A percentile compares a stretch with the other conserved stretches of the same genome.
Conservation (phyloP, 2,797 vertebrate genomes). For the Lycodopsis pacificus region DNA sequence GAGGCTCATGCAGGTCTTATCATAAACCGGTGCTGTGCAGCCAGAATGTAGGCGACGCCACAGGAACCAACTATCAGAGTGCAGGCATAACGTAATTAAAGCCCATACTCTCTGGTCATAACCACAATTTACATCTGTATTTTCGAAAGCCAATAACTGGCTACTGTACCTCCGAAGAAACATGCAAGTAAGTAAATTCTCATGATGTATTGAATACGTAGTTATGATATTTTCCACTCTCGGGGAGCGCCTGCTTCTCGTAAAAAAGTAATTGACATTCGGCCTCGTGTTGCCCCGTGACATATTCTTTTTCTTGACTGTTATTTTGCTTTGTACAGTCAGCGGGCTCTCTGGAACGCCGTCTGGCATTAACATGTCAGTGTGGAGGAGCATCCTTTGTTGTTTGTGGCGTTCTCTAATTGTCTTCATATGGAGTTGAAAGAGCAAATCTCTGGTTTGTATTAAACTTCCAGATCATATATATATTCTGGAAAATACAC, state of each 20-base stretch:
- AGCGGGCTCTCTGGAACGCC: constrained; percentile 20
- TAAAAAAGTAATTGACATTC: neutral
- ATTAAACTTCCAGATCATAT: constrained; percentile 56
- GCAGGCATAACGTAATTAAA: constrained; percentile 72
- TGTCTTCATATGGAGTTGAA: constrained; percentile 60
- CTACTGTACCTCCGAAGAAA: constrained; percentile 54
- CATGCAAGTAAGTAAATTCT: constrained; percentile 16
- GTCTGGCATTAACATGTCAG: constrained; percentile 44
- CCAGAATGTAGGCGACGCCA: constrained; percentile 67
- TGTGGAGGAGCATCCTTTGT: constrained; percentile 39
- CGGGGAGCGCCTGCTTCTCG: constrained; percentile 11
- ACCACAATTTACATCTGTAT: constrained; percentile 70
- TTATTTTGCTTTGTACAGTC: constrained; percentile 4
- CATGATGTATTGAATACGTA: constrained; percentile 31
- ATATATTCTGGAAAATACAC: constrained; percentile 63
- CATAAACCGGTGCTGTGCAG: constrained; percentile 57
- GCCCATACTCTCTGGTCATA: constrained; percentile 58
- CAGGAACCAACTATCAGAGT: constrained; percentile 69
- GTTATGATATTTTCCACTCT: constrained; percentile 27
- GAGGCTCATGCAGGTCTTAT: constrained; percentile 64
- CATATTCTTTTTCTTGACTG: neutral
- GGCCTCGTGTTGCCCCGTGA: constrained; percentile 8
- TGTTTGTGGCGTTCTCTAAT: constrained; percentile 44
- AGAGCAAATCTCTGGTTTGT: constrained; percentile 42
- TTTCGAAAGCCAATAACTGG: constrained; percentile 54